Base-by-base conservation (phyloP, 2,113 vertebrate species). In the Zapornia atra region DNA sequence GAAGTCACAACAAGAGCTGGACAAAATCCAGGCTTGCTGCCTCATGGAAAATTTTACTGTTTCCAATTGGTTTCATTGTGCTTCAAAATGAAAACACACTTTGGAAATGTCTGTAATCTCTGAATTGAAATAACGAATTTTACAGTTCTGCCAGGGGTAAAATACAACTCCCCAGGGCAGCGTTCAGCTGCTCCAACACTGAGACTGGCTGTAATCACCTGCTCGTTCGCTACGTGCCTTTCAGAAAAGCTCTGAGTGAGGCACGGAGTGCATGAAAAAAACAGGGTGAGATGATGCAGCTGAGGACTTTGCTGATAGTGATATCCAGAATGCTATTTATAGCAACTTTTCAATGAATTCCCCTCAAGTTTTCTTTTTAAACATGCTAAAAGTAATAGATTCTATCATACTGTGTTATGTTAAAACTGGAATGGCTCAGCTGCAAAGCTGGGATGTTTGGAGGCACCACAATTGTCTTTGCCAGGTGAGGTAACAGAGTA, bases 61-160 rank as follows among this genome's bases (percentile, higher is more conserved):
- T 96, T 97, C 91, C 96, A 97, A 92, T 96, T 82, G 91, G 86
- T 96, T 95, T 96, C 91, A 94, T 79, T 96, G 95, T 89, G 94
- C 89, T 96, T 92, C 78, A 91, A 97, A 95, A 97, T 68, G 88
- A 97, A 96, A 97, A 95, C 91, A 95, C 34, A 88, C 69, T 97
- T 92, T 53, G 42, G 53, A 87, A 87, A 94, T 40, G 93, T 57
- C 70, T 96, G 87, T 95, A 91, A 96, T 84, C 91, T 95, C 48
- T 3, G 65, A 96, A 96, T 82, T 97, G 95, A 96, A 96, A 91
- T 95, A 96, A 96, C 7, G 40, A 96, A 97, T 94, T 97, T 96
- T 94, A 96, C 95, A 96, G 94, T 89, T 91, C 86, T 95, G 93
- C 93, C 91, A 96, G 93, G 91, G 95, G 94, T 96, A 94, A 93